Conservation (phyloP, 2,888 invertebrate species). For the Patella pellucida region DNA sequence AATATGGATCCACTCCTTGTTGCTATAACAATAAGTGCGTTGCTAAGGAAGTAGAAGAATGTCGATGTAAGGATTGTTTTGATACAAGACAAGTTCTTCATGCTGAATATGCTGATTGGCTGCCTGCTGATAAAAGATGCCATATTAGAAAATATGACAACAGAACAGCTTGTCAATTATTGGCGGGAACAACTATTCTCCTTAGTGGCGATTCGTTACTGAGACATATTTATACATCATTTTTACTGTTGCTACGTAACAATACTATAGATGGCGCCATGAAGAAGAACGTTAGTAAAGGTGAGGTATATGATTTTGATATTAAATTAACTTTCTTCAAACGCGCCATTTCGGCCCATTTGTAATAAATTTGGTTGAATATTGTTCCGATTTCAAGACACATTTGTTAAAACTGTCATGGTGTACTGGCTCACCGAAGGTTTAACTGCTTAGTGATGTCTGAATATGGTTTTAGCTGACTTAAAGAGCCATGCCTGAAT, state of each 20-base stretch:
- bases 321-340: no score
- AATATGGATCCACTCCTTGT: not conserved
- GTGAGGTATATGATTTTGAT: not conserved
- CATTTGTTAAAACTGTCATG: no score
- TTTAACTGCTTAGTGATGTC: no score
- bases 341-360: no score
- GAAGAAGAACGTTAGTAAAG: not conserved
- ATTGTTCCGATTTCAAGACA: no score
- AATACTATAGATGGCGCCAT: not conserved
- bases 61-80: conserved; percentile 9
- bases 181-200: not conserved
- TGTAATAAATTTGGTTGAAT: no score
- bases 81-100: not conserved
- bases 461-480: no score
- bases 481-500: no score
- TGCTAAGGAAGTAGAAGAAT: not conserved
- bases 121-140: not conserved
- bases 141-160: not conserved
- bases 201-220: not conserved
- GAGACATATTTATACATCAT: not conserved
- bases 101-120: not conserved
- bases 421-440: no score
- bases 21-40: not conserved
- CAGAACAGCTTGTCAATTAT: not conserved
- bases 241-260: not conserved